Conservation (phyloP, 2,888 invertebrate genomes). For the Apotomis betuletana region DNA sequence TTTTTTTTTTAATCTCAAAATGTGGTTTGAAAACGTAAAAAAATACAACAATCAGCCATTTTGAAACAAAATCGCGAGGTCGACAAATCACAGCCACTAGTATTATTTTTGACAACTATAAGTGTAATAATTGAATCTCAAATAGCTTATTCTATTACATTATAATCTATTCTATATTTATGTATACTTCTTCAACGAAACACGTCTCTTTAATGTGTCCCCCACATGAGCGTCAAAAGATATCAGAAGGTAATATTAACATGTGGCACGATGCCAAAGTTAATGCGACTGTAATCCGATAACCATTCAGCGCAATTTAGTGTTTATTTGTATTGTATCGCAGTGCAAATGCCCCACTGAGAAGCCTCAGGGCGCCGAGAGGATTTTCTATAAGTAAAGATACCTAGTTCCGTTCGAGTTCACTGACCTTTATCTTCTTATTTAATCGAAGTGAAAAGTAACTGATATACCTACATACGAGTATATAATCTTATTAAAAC, state of each 20-base stretch:
- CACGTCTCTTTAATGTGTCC: conserved; percentile 12
- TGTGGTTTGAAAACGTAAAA: too few relatives aligned
- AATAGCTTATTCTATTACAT: too few relatives aligned
- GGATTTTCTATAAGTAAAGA: conserved; percentile 24
- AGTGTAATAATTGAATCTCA: too few relatives aligned
- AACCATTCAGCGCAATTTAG: conserved; percentile 18
- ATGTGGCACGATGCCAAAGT: neutral
- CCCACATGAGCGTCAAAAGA: conserved; percentile 12
- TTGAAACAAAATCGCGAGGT: too few relatives aligned
- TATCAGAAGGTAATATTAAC: conserved; percentile 22
- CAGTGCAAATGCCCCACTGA: conserved; percentile 28
- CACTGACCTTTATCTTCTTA: conserved; percentile 10
- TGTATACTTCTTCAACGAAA: neutral
- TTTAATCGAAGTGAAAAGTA: too few relatives aligned
- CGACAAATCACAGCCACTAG: too few relatives aligned
- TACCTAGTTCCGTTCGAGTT: conserved; percentile 28
- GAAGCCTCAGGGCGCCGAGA: conserved; percentile 23
- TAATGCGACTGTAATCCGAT: conserved; percentile 29
- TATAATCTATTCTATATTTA: too few relatives aligned
- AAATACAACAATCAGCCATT: too few relatives aligned
- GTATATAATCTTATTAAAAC: too few relatives aligned
- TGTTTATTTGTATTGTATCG: conserved; percentile 20
- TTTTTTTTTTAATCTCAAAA: too few relatives aligned
- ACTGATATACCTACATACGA: too few relatives aligned
- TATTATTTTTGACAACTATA: too few relatives aligned